phyloP scores from a whole-genome alignment of 2,113 vertebrate genomes.

The Muntiacus muntjak region DNA sequence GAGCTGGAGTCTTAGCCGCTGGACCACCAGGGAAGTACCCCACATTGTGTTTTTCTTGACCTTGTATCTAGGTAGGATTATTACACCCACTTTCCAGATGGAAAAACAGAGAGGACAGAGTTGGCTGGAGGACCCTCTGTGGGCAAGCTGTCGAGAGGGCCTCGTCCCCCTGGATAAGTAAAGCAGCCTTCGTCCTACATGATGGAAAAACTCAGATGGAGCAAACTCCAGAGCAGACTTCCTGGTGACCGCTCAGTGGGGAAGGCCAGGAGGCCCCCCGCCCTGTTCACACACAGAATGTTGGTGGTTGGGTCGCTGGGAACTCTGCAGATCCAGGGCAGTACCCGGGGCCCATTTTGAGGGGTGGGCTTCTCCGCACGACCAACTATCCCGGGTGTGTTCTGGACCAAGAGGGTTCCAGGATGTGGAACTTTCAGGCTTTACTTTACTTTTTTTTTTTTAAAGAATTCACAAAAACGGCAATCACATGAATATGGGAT shows the following conservation, averaged over 20 bases:
- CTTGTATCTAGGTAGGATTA: background rate
- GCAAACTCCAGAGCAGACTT: background rate
- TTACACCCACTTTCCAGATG: background rate
- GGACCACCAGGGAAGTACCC: background rate
- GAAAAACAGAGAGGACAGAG: background rate
- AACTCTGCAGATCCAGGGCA: background rate
- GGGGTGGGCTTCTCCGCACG: background rate
- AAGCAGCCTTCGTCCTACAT: background rate
- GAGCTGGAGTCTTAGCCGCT: background rate
- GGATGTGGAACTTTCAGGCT: background rate
- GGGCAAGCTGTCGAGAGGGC: background rate
- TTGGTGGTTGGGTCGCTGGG: background rate
- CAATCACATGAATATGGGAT: background rate
- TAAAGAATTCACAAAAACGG: background rate
- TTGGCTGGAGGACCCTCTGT: background rate
- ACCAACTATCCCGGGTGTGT: background rate
- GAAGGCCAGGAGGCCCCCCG: background rate
- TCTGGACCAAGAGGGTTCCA: background rate
- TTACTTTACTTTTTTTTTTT: background rate
- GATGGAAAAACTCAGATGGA: background rate
- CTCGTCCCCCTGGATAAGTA: background rate
- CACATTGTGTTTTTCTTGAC: background rate
- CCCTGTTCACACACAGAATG: fast-evolving
- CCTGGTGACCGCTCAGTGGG: fast-evolving
- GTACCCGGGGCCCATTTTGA: background rate